Evolutionary conservation across 1,140 invertebrate species (phyloP).

Genomic region (Brachionus angularis): DNA sequence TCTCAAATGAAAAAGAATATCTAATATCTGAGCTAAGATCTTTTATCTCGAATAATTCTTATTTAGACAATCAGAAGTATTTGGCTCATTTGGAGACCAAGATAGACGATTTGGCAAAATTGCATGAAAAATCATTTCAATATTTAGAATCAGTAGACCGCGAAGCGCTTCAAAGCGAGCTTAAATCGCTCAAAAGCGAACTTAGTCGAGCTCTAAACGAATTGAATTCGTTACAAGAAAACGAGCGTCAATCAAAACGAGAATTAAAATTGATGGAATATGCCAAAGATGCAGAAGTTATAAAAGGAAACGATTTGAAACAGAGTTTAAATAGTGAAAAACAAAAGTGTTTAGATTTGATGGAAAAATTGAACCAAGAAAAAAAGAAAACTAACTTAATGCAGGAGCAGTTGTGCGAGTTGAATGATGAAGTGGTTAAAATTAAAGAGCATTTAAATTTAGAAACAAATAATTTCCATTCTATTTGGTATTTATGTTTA

Average conservation of each 20-base stretch:
- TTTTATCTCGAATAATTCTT: slow-evolving; percentile 1
- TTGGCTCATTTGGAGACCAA: slow-evolving; percentile 21
- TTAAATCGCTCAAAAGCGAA: slow-evolving; percentile 6
- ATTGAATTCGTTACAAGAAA: background rate
- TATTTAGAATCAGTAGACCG: slow-evolving; percentile 21
- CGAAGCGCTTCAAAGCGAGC: background rate
- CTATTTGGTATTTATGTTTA: background rate
- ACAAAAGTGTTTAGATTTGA: slow-evolving; percentile 8
- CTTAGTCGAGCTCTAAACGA: background rate
- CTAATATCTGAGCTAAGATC: slow-evolving; percentile 17
- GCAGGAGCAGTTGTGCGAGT: slow-evolving; percentile 25
- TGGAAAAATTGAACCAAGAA: slow-evolving; percentile 38
- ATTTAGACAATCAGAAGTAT: background rate
- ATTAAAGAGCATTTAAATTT: slow-evolving; percentile 24
- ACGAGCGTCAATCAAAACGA: slow-evolving; percentile 24
- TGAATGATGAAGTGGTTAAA: slow-evolving; percentile 37
- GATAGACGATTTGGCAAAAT: slow-evolving; percentile 2
- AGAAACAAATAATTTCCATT: slow-evolving; percentile 11
- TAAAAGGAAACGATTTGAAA: slow-evolving; percentile 38
- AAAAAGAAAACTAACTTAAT: slow-evolving; percentile 32
- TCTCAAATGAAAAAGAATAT: slow-evolving; percentile 2
- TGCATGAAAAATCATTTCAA: slow-evolving; percentile 5
- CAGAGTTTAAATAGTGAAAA: slow-evolving; percentile 28
- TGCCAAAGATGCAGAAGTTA: slow-evolving; percentile 38
- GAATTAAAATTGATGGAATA: slow-evolving; percentile 40